A percentile compares a stretch with the other conserved stretches of the same genome.
phyloP scores from a whole-genome alignment of 2,113 vertebrate genomes.

The Protobothrops mucrosquamatus region DNA sequence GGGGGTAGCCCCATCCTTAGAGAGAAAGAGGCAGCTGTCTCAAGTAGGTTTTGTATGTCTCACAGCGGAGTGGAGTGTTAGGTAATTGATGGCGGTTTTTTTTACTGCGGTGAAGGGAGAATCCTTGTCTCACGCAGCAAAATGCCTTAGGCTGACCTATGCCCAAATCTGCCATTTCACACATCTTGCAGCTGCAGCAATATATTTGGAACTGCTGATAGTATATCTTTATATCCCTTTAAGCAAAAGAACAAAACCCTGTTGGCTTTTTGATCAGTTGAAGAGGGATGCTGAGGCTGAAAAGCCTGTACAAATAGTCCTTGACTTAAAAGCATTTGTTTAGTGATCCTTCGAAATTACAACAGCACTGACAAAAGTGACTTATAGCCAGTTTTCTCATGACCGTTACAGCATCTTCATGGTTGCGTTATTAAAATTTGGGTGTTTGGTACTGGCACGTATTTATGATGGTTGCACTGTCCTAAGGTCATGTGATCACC shows the following conservation, averaged over 20 bases:
- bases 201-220: background rate
- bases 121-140: background rate
- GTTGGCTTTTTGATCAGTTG: background rate
- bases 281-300: background rate
- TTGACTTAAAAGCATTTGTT: background rate
- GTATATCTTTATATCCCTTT: background rate
- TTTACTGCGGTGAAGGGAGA: background rate
- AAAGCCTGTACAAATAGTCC: background rate
- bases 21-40: background rate
- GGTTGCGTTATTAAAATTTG: background rate
- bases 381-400: background rate
- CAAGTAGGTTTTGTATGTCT: background rate
- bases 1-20: background rate
- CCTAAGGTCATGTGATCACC: background rate
- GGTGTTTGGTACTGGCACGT: background rate
- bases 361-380: background rate
- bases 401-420: background rate
- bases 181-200: background rate
- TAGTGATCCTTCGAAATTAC: background rate
- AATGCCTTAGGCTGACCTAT: background rate
- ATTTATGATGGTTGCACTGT: background rate
- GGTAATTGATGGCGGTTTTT: background rate
- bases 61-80: background rate
- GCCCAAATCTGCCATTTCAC: background rate
- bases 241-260: background rate